Evolutionary conservation across 2,888 invertebrate genomes (phyloP), one percentile per base, ranked within the genome.

Genomic region (Mechanitis messenoides): DNA sequence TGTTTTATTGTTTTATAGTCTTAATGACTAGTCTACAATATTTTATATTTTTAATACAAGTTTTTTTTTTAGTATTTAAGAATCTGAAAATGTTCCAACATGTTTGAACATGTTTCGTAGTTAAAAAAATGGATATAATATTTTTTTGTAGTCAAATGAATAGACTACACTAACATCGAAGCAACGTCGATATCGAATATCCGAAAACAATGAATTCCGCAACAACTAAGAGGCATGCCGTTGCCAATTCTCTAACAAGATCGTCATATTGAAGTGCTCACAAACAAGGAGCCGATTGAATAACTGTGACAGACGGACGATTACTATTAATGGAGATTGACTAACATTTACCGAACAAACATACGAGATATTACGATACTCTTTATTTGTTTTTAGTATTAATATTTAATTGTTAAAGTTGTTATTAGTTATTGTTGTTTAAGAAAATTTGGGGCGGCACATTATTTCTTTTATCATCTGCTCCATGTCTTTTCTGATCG

Each of bases 261-360:
- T 75, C 71, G 75, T 70, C 72, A 68, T 75, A 78, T 76, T 75
- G 70, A 71, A 75, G 72, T 72, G 72, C 69, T 71, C 71, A 71
- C 72, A 74, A 73, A 76, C 72, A 74, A 74, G 73, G 59, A 67
- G 64, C 68, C 59, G 72, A 71, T 74, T 76, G 70, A 74, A 73
- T 73, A 74, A 73, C 70, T 55, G 62, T 62, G 58, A 67, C 61
- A 62, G 56, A 62, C 64, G 65, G 65, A 67, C 60, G 59, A 59
- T 60, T 62, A 63, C 50, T 69, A 66, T 57, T 65, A 55, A 74
- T 61, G 58, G 59, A 58, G 55, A 46, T 54, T 56, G 58, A 62
- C 55, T 58, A 53, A 50, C 33, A 56, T 62, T 50, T 50, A 50
- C n/a, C 28, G 3, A 50, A 2, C 28, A 31, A 50, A 50, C 31